These are phyloP conservation scores for Podilymbus podiceps DNA, from an alignment of 2,113 vertebrate genomes.

Conservation along the genomic window DNA sequence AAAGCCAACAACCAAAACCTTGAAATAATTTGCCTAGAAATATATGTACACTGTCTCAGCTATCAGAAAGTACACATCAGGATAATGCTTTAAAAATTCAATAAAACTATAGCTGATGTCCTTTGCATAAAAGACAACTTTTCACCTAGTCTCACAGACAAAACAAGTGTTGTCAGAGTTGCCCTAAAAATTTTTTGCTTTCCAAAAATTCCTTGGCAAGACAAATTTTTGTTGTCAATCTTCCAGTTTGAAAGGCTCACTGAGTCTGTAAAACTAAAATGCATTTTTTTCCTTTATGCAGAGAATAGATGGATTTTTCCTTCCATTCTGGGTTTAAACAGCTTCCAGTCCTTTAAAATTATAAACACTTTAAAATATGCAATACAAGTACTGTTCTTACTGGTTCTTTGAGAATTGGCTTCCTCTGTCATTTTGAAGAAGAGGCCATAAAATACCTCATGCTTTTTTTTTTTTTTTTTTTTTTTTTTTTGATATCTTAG, in stretches of 20 bases:
- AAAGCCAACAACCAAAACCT: background rate
- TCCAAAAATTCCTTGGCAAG: background rate
- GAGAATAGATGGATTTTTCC: background rate
- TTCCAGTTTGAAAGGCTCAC: background rate
- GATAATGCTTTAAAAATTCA: background rate
- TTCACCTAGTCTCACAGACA: background rate
- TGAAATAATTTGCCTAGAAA: background rate
- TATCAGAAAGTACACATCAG: background rate
- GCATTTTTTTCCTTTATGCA: background rate
- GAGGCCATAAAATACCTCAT: background rate
- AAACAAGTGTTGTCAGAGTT: background rate
- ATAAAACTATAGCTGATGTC: background rate
- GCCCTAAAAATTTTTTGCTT: background rate
- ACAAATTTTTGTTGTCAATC: background rate
- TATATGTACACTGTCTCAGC: rapidly evolving
- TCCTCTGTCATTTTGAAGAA: background rate
- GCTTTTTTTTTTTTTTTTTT: background rate
- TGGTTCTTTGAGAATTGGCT: background rate
- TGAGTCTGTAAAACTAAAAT: background rate
- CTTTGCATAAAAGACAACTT: background rate
- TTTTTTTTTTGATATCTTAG: background rate
- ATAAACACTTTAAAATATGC: background rate
- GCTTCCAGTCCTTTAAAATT: background rate
- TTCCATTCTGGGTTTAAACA: background rate
- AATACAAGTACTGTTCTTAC: background rate